phyloP scores from a whole-genome alignment of 2,797 vertebrate species.

The Rhynchonycteris naso region DNA sequence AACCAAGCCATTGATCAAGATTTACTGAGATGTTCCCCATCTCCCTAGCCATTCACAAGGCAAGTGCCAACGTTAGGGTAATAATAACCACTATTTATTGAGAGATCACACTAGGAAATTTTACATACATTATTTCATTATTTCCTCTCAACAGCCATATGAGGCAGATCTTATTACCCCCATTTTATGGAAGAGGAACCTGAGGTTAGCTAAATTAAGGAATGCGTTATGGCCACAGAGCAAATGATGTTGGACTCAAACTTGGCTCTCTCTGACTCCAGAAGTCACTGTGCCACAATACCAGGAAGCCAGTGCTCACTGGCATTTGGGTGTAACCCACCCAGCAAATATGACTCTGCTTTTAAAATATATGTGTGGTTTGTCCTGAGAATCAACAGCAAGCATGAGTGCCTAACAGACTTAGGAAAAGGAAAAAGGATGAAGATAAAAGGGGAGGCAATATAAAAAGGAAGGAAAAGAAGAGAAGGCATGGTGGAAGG shows the following conservation, averaged over 20 bases:
- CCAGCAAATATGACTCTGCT: not conserved
- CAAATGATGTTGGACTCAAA: not conserved
- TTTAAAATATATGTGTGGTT: not conserved
- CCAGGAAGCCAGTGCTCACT: not conserved
- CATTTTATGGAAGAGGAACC: constrained; percentile 27
- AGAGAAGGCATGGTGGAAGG: not conserved
- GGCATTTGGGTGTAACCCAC: not conserved
- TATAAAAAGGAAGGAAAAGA: not conserved
- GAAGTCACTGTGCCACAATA: not conserved
- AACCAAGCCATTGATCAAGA: not conserved
- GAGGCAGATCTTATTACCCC: not conserved
- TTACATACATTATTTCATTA: not conserved
- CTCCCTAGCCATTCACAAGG: not conserved
- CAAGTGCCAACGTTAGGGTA: not conserved
- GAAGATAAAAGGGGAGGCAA: not conserved
- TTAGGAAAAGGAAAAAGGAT: not conserved
- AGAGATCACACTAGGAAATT: not conserved
- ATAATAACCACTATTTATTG: not conserved
- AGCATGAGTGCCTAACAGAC: not conserved
- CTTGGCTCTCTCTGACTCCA: not conserved
- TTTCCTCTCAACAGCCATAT: not conserved
- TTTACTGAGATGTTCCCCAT: not conserved
- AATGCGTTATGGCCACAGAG: not conserved
- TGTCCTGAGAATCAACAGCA: not conserved
- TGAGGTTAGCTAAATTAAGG: not conserved